Evolutionary conservation across 2,113 vertebrate species (phyloP), one percentile per base, ranked within the genome.

Genomic region (Benitochromis conjunctus): DNA sequence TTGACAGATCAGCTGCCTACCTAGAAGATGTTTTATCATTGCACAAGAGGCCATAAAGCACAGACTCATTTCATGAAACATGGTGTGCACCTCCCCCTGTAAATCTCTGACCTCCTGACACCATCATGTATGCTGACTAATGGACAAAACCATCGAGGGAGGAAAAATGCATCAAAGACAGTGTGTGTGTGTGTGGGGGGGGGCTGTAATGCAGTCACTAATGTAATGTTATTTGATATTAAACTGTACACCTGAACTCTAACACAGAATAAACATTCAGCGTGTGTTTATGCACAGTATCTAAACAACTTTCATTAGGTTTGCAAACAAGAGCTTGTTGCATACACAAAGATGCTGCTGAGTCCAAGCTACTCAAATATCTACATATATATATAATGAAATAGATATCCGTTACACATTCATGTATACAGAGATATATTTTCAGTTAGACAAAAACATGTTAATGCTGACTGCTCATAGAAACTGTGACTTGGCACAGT

Each of bases 101-200:
- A 93, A 93, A 94, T 94, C 92, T 88, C 83, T 91, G 86, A 88
- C 89, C 89, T 91, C 43, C 79, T 90, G 92, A 92, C 85, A 90
- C 74, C 4, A 58, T 43, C 81, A 58, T 66, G 36, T 51, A 56
- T 8, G 26, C 29, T 87, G 86, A 95, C 78, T 92, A 88, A 92
- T 90, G 83, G 89, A 86, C 53, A 84, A 56, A 79, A 89, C 80
- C 85, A 87, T 91, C 76, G 6, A 54, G 84, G 86, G 90, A 88
- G 41, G 74, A 46, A 14, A 66, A 91, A 94, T 79, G 82, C 29
- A 92, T 94, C 87, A 93, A 77, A 84, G 24, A 66, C n/a, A n/a
- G 26, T 26, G 26, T 26, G 26, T 26, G 26, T 26, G 26, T 82
- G 77, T 43, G 21, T 29, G 24, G 80, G 21, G 55, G 54, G 71